phyloP scores from a whole-genome alignment of 2,888 invertebrate species.

The Embidobia sp. region DNA sequence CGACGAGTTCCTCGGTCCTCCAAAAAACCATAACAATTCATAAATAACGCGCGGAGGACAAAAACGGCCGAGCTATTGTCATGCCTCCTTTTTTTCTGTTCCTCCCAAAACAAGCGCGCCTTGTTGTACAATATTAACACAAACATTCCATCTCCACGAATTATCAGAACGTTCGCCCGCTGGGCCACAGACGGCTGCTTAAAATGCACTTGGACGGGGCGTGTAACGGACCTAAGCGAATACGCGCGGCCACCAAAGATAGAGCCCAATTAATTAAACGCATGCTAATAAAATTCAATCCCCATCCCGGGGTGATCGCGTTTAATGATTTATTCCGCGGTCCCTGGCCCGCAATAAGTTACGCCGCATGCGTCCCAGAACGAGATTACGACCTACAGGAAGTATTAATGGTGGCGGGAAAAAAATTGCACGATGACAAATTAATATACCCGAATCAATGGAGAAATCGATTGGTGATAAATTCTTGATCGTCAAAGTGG shows the following conservation, averaged over 20 bases:
- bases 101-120: conserved; percentile 13
- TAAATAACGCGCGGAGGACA: background rate
- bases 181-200: conserved; percentile 32
- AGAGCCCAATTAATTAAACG: conserved; percentile 61
- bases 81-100: background rate
- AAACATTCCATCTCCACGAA: conserved; percentile 26
- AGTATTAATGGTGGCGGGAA: conserved; percentile 46
- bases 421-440: conserved; percentile 62
- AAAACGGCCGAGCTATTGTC: conserved; percentile 10
- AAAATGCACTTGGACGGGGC: conserved; percentile 27
- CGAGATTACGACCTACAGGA: conserved; percentile 58
- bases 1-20: background rate
- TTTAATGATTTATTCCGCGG: conserved; percentile 68
- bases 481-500: too few species aligned
- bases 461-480: conserved; percentile 21
- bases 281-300: conserved; percentile 68
- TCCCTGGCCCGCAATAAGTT: conserved; percentile 68
- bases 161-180: conserved; percentile 24
- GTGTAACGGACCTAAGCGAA: conserved; percentile 40
- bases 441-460: conserved; percentile 51
- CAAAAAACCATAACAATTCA: conserved; percentile 31
- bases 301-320: conserved; percentile 61
- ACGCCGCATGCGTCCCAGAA: conserved; percentile 66
- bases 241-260: conserved; percentile 54
- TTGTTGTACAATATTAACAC: conserved; percentile 34